Base-by-base conservation (phyloP, 2,888 invertebrate species). In the Dyspetes luteomarginatus region DNA sequence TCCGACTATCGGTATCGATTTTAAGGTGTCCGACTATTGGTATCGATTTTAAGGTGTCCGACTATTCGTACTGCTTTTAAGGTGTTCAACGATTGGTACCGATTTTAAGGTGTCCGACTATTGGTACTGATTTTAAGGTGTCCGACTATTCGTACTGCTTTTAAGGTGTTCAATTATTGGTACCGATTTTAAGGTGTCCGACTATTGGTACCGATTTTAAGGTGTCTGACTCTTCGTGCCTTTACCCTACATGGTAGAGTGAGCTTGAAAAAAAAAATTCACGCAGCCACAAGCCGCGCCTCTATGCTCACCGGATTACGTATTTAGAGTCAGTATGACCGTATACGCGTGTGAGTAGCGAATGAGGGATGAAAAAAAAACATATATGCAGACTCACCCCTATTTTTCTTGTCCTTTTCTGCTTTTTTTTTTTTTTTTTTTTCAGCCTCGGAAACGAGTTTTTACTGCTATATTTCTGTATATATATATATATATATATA, bases 311-410 rank as follows among this genome's bases (percentile, higher is more conserved):
- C 50, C 41, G 19, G 26, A 72, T 72, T 72, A 62, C 30, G 62
- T 62, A 72, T 72, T 72, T 62, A 72, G 72, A 52, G 72, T 72
- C 62, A 62, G 72, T 72, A 41, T 41, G 72, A n/a, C 36, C 24
- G 50, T 48, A 60, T 48, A 58, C 71, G 30, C 17, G 28, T 9
- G n/a, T 26, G 56, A 43, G 41, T 45, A 9, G 28, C 22, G 3
- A n/a, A 3, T 17, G 22, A 36, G 60, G 22, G 41, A 60, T 60
- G 41, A 48, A 52, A 52, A 71, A 62, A 52, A 72, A 24, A 24
- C 12, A 36, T 12, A 36, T 3, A 36, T 9, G 12, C 36, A 5
- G 36, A 36, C 36, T 9, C 36, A 12, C 36, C 36, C 36, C 36
- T 36, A 36, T 36, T 36, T 36, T 36, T 36, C 9, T 36, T 36